Evolutionary conservation across 2,113 vertebrate species (phyloP), one percentile per base, ranked within the genome.

Genomic region (Peromyscus leucopus): DNA sequence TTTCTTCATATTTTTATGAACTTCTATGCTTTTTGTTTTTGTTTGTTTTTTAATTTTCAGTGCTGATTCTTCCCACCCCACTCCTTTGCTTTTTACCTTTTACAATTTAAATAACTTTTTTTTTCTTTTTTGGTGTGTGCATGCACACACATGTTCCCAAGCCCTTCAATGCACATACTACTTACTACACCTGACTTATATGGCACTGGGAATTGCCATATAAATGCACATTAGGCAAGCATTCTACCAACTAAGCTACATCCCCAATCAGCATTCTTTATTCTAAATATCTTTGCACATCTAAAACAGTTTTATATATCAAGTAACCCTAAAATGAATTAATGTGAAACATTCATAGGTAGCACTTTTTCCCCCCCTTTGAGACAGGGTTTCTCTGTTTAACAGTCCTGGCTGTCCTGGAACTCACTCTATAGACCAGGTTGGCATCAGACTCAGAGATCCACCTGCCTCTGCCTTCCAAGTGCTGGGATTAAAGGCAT

Each of bases 251-350:
- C 39, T 67, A 17, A 65, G 59, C 83, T 21, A 21, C 16, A 19
- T 33, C 8, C 15, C 4, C 59, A 65, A 59, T 61, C 57, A 84
- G n/a, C n/a, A 84, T 72, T 72, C 22, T 48, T 65, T 80, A 71
- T 57, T 89, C n/a, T 71, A 83, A 7, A 26, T 80, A 51, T 85
- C 86, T 24, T 96, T 85, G 31, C 10, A 17, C 72, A 42, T 71
- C 57, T 28, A 3, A 36, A 51, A n/a, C 5, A 15, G 31, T 65
- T 46, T 89, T 61, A 24, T 46, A 31, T 67, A 67, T 78, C 3
- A 42, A 91, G 39, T 74, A 93, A 90, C 24, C 31, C 46, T 92
- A 91, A 90, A 95, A 31, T n/a, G n/a, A 84, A 91, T 89, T 22
- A 90, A 48, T 75, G 59, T 48, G 59, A 90, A 12, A 95, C 48